Evolutionary conservation across 2,113 vertebrate species (phyloP), one percentile per base, ranked within the genome.

Genomic region (Hydropotes inermis): DNA sequence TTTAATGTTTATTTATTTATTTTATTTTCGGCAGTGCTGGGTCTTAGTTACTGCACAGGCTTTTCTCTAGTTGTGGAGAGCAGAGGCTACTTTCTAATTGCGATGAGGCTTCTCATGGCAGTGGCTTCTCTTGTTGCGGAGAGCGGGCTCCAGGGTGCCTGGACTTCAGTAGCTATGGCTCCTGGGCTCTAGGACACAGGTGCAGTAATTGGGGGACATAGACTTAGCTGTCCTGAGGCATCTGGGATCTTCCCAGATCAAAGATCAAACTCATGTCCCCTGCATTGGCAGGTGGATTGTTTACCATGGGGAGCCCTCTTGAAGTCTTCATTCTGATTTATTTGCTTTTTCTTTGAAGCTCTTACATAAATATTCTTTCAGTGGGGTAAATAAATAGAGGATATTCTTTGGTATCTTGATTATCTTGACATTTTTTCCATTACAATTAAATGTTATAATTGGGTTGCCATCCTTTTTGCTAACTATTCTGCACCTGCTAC

Each of bases 131-230:
- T 36, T 36, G 33, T 6, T 39, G 36, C 23, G 21, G 21, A 74
- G 36, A 0, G 1, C 19, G 1, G 0, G 67, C 21, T 13, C 67
- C 12, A 25, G n/a, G 67, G 67, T 21, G 17, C 33, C 0, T 0
- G 61, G 33, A 19, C 10, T 39, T 39, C n/a, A 3, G 67, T 23
- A 74, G 5, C 12, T 23, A n/a, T 74, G n/a, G 67, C n/a, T 70
- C n/a, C n/a, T 64, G 61, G 61, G 7, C 64, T 70, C 67, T 23
- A 12, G n/a, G 6, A 70, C 19, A 12, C 10, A 70, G 67, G 10
- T 3, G 33, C 67, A 70, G 19, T 6, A 36, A 9, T 23, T 70
- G 67, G 23, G 67, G n/a, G 19, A 23, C 10, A 36, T 19, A 36
- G 67, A 36, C n/a, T 39, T 39, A 6, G n/a, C 12, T 23, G 67